These are phyloP conservation scores for Reticulitermes lucifugus DNA, from an alignment of 2,888 invertebrate species.

Conservation along the genomic window DNA sequence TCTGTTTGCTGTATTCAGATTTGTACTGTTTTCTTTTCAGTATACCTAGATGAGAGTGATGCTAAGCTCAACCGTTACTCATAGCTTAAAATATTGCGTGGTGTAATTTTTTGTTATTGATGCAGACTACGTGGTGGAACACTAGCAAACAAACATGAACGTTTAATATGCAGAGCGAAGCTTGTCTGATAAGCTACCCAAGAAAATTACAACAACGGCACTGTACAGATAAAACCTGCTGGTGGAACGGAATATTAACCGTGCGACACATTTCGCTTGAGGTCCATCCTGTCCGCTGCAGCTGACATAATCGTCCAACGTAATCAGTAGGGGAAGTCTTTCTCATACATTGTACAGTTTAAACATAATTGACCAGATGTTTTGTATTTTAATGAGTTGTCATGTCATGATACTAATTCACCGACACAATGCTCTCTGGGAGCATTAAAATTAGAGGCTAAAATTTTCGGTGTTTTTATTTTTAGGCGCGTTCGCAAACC, in stretches of 20 bases:
- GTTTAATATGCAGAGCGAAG: neutral
- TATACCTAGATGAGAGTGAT: neutral
- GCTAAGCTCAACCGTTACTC: neutral
- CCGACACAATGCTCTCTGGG: no score
- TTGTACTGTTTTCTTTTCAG: neutral
- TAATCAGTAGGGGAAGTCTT: no score
- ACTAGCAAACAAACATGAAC: neutral
- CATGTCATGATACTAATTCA: no score
- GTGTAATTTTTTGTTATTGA: neutral
- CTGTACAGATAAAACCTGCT: neutral
- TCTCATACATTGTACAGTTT: no score
- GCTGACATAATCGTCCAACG: neutral
- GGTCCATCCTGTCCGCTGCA: neutral
- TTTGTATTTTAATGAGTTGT: no score
- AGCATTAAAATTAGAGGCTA: no score
- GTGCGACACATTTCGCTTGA: neutral
- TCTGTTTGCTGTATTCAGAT: no score
- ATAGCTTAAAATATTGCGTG: neutral
- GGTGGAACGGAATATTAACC: slow-evolving; percentile 1
- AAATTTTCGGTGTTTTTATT: no score
- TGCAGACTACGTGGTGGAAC: neutral
- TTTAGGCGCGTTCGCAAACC: no score
- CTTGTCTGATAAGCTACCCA: slow-evolving; percentile 1
- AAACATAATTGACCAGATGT: no score
- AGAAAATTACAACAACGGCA: neutral